Percentiles rank a stretch among this genome's conserved stretches.
Evolutionary conservation across 2,113 vertebrate genomes (phyloP).

Genomic region (Zosterops hypoxanthus): DNA sequence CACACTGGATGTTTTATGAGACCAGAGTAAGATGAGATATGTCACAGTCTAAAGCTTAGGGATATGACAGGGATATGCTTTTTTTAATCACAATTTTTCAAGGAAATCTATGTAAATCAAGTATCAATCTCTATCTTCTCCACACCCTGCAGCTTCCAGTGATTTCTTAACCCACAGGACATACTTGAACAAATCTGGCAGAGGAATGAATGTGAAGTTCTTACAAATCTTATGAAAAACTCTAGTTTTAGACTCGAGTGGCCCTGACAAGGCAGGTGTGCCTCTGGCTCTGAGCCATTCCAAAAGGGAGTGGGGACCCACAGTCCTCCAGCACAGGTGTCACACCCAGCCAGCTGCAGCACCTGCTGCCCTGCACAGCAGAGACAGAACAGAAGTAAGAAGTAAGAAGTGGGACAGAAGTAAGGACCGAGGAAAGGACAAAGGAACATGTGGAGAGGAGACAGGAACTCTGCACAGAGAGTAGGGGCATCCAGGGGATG

Average conservation of each 20-base stretch:
- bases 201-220: background rate
- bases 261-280: background rate
- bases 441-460: background rate
- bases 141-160: background rate
- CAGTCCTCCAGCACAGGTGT: fast-evolving
- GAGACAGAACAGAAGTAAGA: fast-evolving
- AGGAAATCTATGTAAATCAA: background rate
- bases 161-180: background rate
- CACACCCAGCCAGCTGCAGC: background rate
- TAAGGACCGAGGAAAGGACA: background rate
- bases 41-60: background rate
- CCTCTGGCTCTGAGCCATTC: background rate
- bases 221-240: background rate
- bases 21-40: background rate
- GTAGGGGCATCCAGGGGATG: background rate
- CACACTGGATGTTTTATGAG: background rate
- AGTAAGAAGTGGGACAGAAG: background rate
- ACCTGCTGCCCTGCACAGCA: background rate
- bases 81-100: background rate
- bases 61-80: background rate
- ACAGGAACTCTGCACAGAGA: background rate
- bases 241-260: background rate
- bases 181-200: background rate
- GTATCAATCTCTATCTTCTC: background rate
- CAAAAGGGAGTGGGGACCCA: background rate